Percentiles rank a stretch among this genome's conserved stretches.
These are phyloP conservation scores for Boleophthalmus pectinirostris DNA, from an alignment of 2,113 vertebrate genomes.

Conservation along the genomic window DNA sequence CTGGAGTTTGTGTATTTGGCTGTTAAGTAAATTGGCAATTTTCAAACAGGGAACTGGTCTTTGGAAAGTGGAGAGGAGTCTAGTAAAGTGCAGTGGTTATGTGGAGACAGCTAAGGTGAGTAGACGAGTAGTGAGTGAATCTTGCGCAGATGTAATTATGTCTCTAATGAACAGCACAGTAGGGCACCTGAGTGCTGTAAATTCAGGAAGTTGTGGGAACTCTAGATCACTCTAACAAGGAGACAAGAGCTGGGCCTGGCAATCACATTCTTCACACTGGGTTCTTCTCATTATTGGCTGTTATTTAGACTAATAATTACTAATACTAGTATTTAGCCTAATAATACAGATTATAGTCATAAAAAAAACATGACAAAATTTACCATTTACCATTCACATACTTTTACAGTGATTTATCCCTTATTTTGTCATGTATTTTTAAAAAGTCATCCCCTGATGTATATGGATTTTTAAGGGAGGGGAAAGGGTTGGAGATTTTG, in stretches of 20 bases:
- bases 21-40: not conserved
- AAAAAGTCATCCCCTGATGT: not conserved
- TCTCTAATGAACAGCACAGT: conserved; percentile 56
- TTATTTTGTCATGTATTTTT: too few relatives aligned
- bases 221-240: conserved; percentile 54
- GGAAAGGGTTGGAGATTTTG: conserved; percentile 17
- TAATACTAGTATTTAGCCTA: too few relatives aligned
- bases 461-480: not conserved
- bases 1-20: not conserved
- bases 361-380: too few relatives aligned
- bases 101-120: conserved; percentile 42
- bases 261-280: conserved; percentile 1
- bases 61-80: conserved; percentile 3
- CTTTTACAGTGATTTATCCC: too few relatives aligned
- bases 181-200: conserved; percentile 35
- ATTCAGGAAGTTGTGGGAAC: conserved; percentile 37
- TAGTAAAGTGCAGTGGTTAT: conserved; percentile 11
- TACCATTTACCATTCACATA: too few relatives aligned
- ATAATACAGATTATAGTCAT: too few relatives aligned
- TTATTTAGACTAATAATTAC: too few relatives aligned
- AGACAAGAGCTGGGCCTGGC: conserved; percentile 18
- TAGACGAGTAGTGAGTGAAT: conserved; percentile 30
- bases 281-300: not conserved
- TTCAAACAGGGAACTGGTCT: conserved; percentile 6
- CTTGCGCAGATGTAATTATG: conserved; percentile 67